Evolutionary conservation across 2,888 invertebrate genomes (phyloP).

Genomic region (Meganola albula): DNA sequence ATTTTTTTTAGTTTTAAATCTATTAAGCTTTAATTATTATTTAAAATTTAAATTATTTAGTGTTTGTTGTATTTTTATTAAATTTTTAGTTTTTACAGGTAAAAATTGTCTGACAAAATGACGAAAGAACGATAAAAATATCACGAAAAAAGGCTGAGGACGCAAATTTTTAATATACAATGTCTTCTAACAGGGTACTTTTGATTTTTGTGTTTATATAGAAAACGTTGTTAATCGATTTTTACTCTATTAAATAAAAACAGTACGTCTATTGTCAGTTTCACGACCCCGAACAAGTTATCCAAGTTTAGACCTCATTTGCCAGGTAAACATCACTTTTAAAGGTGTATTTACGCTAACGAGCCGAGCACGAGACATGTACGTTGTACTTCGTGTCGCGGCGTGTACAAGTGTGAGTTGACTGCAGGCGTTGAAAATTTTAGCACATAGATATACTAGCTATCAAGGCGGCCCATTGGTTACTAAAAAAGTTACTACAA

Average conservation of each 20-base stretch:
- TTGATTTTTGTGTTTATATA: conserved; percentile 64
- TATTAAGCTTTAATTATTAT: conserved; percentile 9
- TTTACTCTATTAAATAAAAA: conserved; percentile 45
- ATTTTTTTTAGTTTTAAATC: conserved; percentile 5
- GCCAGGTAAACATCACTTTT: no score
- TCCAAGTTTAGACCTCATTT: no score
- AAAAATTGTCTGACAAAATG: conserved; percentile 45
- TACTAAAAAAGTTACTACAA: no score
- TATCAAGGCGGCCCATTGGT: no score
- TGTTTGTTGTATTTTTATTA: not conserved
- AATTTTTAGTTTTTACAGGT: conserved; percentile 3
- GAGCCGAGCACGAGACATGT: no score
- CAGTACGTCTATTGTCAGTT: conserved; percentile 23
- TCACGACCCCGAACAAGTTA: no score
- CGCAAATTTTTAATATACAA: conserved; percentile 75
- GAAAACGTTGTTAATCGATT: conserved; percentile 60
- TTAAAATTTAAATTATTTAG: conserved; percentile 3
- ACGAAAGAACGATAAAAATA: conserved; percentile 53
- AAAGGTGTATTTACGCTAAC: no score
- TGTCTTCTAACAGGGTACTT: conserved; percentile 75
- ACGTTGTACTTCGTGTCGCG: no score
- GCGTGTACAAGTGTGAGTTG: no score
- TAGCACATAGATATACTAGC: no score
- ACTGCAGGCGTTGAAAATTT: no score
- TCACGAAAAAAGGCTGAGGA: conserved; percentile 76